Conservation (phyloP, 1,140 invertebrate species). For the Drosophila novamexicana region DNA sequence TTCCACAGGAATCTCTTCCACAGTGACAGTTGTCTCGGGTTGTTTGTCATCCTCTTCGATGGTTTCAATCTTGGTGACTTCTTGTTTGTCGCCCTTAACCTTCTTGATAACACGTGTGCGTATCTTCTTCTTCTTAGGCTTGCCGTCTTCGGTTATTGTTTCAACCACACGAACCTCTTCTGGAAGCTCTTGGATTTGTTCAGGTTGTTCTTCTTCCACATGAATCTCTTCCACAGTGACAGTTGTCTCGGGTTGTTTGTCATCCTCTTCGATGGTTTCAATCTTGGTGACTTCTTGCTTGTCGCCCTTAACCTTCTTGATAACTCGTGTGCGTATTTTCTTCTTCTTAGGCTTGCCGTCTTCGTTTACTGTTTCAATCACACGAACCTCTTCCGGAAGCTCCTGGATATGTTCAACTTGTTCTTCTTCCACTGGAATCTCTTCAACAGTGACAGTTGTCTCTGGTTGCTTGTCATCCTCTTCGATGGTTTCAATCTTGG, state of each 20-base stretch:
- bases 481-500: slow-evolving; percentile 9
- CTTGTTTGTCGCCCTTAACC: slow-evolving; percentile 2
- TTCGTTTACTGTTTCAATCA: background rate
- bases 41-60: background rate
- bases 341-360: slow-evolving; percentile 8
- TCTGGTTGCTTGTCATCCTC: slow-evolving; percentile 4
- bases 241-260: slow-evolving; percentile 4
- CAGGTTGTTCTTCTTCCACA: slow-evolving; percentile 6
- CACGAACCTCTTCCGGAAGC: slow-evolving; percentile 7
- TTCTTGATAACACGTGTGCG: slow-evolving; percentile 5
- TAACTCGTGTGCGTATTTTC: slow-evolving; percentile 12
- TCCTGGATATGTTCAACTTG: background rate
- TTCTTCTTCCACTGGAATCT: slow-evolving; percentile 6
- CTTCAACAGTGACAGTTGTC: slow-evolving; percentile 4
- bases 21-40: background rate
- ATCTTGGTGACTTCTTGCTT: slow-evolving; percentile 14
- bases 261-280: slow-evolving; percentile 6
- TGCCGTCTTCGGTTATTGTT: background rate
- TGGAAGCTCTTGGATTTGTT: background rate
- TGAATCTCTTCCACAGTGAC: slow-evolving; percentile 1
- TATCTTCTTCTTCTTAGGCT: slow-evolving; percentile 2
- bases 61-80: slow-evolving; percentile 4
- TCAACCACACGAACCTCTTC: slow-evolving; percentile 2
- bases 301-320: slow-evolving; percentile 6
- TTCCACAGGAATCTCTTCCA: background rate